These are phyloP conservation scores for Brachypteracias leptosomus DNA, from an alignment of 2,113 vertebrate genomes.

Conservation along the genomic window DNA sequence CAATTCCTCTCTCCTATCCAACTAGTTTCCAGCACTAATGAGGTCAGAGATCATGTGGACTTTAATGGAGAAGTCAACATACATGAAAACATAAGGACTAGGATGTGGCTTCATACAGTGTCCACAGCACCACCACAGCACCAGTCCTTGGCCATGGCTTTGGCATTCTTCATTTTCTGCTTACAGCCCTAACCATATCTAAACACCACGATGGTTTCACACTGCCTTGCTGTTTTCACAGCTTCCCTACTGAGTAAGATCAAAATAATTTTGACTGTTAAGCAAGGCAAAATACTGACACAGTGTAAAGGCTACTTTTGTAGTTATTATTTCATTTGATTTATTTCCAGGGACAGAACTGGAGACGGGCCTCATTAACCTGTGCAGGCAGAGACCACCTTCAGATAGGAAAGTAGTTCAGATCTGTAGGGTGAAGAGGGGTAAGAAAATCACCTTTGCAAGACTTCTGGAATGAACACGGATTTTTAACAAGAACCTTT, in stretches of 20 bases:
- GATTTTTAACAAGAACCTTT: not conserved
- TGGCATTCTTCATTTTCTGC: not conserved
- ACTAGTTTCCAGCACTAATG: not conserved
- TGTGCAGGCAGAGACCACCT: not conserved
- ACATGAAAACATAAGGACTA: not conserved
- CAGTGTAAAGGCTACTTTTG: not conserved
- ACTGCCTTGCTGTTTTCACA: not conserved
- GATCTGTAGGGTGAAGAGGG: not conserved
- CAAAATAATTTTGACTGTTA: not conserved
- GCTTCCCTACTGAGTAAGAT: not conserved
- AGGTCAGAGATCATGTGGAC: not conserved
- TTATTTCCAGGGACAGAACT: not conserved
- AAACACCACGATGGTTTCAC: not conserved
- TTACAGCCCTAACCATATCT: not conserved
- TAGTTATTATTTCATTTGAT: not conserved
- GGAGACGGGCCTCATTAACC: not conserved
- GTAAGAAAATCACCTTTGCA: not conserved
- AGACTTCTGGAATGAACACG: not conserved
- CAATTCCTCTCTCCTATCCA: not conserved
- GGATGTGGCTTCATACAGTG: accelerated
- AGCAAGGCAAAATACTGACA: not conserved
- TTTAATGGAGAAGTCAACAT: not conserved
- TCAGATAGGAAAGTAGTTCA: not conserved
- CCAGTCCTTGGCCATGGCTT: not conserved
- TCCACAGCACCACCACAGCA: not conserved